phyloP scores from a whole-genome alignment of 2,888 invertebrate species.

The Spialia ferax region DNA sequence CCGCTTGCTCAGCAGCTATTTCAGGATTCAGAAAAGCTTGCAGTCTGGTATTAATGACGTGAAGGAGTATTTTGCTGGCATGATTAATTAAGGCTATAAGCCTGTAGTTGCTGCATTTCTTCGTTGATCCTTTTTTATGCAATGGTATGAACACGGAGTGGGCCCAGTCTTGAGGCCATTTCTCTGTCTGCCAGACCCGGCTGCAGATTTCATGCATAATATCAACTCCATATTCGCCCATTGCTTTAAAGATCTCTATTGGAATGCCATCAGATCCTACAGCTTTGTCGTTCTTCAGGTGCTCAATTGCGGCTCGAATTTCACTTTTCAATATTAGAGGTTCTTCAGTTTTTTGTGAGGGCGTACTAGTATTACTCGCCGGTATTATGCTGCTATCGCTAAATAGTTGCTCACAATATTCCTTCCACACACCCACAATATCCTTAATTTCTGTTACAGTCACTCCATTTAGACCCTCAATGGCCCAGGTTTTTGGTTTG shows the following conservation, averaged over 20 bases:
- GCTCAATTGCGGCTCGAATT: conserved; percentile 23
- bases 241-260: conserved; percentile 21
- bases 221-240: conserved; percentile 18
- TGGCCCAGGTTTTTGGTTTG: conserved; percentile 5
- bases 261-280: conserved; percentile 22
- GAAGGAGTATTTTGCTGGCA: conserved; percentile 6
- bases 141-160: conserved; percentile 12
- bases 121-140: conserved; percentile 9
- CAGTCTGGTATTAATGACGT: not conserved
- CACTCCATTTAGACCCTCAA: not conserved
- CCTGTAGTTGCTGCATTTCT: conserved; percentile 3
- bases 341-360: not conserved
- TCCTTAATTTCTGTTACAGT: not conserved
- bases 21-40: not conserved
- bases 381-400: not conserved
- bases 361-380: not conserved
- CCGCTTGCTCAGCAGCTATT: conserved; percentile 13
- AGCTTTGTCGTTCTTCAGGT: conserved; percentile 30
- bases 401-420: not conserved
- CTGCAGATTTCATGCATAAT: conserved; percentile 13
- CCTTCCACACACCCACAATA: not conserved
- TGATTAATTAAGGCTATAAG: conserved; percentile 8
- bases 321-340: conserved; percentile 21
- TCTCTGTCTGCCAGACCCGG: conserved; percentile 21
- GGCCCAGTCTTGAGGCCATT: conserved; percentile 30